These are phyloP conservation scores for Aphaenogaster ashmeadi DNA, from an alignment of 1,140 invertebrate genomes.

Conservation along the genomic window DNA sequence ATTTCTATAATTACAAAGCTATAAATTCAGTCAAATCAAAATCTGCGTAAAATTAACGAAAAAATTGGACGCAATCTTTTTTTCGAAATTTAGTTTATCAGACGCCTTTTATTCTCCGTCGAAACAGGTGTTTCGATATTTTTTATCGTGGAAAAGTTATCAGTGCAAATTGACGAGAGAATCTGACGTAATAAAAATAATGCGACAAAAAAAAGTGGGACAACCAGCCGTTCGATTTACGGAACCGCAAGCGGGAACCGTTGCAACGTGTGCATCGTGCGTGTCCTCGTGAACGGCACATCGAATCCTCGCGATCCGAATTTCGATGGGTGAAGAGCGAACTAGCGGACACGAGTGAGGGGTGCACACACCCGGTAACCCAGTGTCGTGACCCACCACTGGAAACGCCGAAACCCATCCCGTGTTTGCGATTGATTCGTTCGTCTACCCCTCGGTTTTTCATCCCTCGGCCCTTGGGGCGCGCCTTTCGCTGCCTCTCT, in stretches of 20 bases:
- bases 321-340: conserved; percentile 46
- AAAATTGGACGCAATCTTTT: not conserved
- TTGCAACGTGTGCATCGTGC: conserved; percentile 45
- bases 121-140: conserved; percentile 20
- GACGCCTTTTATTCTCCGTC: not conserved
- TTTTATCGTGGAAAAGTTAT: conserved; percentile 16
- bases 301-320: conserved; percentile 39
- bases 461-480: conserved; percentile 76
- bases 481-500: conserved; percentile 51
- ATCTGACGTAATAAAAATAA: conserved; percentile 27
- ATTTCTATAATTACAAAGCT: not conserved
- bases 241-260: conserved; percentile 26
- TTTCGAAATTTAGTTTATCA: not conserved
- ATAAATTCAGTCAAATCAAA: not conserved
- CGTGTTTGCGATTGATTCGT: conserved; percentile 81
- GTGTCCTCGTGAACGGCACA: conserved; percentile 12
- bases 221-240: conserved; percentile 8
- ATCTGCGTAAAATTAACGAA: not conserved
- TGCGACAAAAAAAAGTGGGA: not conserved
- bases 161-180: not conserved
- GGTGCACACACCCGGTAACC: conserved; percentile 74
- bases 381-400: conserved; percentile 71
- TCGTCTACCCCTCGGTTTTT: conserved; percentile 77
- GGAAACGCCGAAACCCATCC: conserved; percentile 70
- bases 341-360: conserved; percentile 55